These are phyloP conservation scores for Xanthostigma xanthostigma DNA, from an alignment of 2,888 invertebrate species.

Conservation along the genomic window DNA sequence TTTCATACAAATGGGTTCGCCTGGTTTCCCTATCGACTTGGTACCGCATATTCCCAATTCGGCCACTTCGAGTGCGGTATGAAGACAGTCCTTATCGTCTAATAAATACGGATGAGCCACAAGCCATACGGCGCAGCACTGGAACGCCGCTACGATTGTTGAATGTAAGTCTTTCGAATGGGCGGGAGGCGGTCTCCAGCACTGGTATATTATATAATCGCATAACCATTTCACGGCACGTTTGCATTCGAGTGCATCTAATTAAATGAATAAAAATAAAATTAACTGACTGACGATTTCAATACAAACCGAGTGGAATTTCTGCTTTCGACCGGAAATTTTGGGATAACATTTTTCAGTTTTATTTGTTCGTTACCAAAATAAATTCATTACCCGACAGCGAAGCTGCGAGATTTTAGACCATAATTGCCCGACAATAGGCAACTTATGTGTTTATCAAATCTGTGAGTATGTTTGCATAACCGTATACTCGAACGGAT, in stretches of 20 bases:
- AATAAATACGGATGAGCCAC: conserved; percentile 79
- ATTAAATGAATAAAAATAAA: not conserved
- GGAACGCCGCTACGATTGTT: conserved; percentile 83
- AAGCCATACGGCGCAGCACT: conserved; percentile 85
- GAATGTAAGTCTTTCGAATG: conserved; percentile 92
- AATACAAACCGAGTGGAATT: not conserved
- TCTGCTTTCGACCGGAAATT: too few relatives aligned
- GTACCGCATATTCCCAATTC: conserved; percentile 95
- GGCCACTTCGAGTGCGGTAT: conserved; percentile 88
- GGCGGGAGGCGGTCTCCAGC: conserved; percentile 83
- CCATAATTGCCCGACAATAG: too few relatives aligned
- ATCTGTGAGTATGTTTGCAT: too few relatives aligned
- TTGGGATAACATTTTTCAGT: too few relatives aligned
- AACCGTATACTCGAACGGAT: too few relatives aligned
- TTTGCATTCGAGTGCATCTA: conserved; percentile 80
- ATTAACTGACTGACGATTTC: not conserved
- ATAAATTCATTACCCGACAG: too few relatives aligned
- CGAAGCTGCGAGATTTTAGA: too few relatives aligned
- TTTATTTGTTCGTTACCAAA: too few relatives aligned
- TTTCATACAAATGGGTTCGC: conserved; percentile 82
- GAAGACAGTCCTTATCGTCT: conserved; percentile 81
- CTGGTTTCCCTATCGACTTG: conserved; percentile 74
- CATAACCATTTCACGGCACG: conserved; percentile 95
- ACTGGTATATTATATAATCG: conserved; percentile 92
- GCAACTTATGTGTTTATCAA: too few relatives aligned